Evolutionary conservation across 2,888 invertebrate species (phyloP).

Genomic region (Hydrotaea cyrtoneurina): DNA sequence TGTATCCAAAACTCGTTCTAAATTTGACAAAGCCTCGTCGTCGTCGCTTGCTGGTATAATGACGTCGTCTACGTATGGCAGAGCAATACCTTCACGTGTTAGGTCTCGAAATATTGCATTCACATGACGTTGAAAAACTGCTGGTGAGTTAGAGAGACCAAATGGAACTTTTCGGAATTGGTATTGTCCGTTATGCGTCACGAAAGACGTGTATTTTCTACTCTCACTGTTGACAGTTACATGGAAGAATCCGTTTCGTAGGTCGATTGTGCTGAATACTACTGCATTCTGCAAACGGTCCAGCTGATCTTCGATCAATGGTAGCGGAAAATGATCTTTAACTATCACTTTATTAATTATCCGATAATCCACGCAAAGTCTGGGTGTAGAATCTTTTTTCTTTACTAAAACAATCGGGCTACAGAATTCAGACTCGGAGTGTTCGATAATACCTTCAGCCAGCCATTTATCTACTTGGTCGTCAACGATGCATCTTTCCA

Average conservation of each 20-base stretch:
- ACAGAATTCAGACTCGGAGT: slow-evolving; percentile 66
- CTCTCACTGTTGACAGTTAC: slow-evolving; percentile 60
- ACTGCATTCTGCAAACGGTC: slow-evolving; percentile 71
- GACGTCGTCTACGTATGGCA: slow-evolving; percentile 73
- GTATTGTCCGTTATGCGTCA: slow-evolving; percentile 72
- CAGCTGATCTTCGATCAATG: slow-evolving; percentile 74
- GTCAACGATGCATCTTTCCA: slow-evolving; percentile 49
- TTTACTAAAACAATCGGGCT: slow-evolving; percentile 71
- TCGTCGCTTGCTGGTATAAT: slow-evolving; percentile 67
- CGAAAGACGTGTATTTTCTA: slow-evolving; percentile 73
- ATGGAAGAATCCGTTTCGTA: slow-evolving; percentile 68
- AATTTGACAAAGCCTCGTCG: slow-evolving; percentile 50
- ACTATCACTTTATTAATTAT: slow-evolving; percentile 48
- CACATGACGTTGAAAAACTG: slow-evolving; percentile 38
- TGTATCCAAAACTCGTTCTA: slow-evolving; percentile 53
- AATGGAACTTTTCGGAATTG: slow-evolving; percentile 75
- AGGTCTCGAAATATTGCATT: slow-evolving; percentile 62
- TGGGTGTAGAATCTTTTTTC: slow-evolving; percentile 68
- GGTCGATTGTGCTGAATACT: slow-evolving; percentile 72
- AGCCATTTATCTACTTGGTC: slow-evolving; percentile 54
- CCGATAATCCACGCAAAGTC: slow-evolving; percentile 69
- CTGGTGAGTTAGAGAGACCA: slow-evolving; percentile 71
- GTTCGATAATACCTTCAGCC: slow-evolving; percentile 51
- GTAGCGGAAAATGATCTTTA: slow-evolving; percentile 71
- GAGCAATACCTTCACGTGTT: slow-evolving; percentile 46